Base-by-base conservation (phyloP, 2,797 vertebrate species). In the Malurus splendens region DNA sequence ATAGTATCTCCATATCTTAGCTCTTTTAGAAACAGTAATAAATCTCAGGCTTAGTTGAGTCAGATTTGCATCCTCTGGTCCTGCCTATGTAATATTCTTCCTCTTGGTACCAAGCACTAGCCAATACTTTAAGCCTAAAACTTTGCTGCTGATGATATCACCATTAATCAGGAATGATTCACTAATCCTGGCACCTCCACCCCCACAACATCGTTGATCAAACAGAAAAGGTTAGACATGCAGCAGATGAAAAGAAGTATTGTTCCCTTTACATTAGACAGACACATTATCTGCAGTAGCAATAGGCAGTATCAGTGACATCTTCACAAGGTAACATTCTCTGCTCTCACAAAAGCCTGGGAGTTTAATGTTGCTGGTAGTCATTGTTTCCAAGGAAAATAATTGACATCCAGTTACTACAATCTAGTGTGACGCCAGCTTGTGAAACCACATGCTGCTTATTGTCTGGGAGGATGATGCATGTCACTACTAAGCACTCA, bases 301-400 rank as follows among this genome's bases (percentile, higher is more conserved):
- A 70, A 67, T 6, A 82, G 36, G 25, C 39, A 77, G 12, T 13
- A 44, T 57, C 48, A 24, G 44, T 79, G 48, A 61, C 48, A 39
- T 84, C 51, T 74, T 79, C 80, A 68, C 68, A 54, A 87, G 41
- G 45, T 77, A 77, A 20, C 23, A 10, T 41, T 39, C 68, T 36
- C 12, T 9, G 18, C 23, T 70, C 39, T 73, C 38, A 80, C 50
- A 79, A 78, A 64, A 75, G 36, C 24, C 30, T 80, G 14, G 18
- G 32, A 72, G 27, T 78, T 89, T 67, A 83, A 32, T 67, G 55
- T 30, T 67, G 82, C 48, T 38, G 47, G 62, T 22, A 83, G 38
- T 42, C 39, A 82, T 77, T 92, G 64, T 90, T 94, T 87, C 62
- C 84, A 78, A 90, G 89, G 57, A 30, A 91, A 90, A 92, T 92